phyloP scores from a whole-genome alignment of 30 jellyfish, hydroid and myxozoan species.

The Rhopilema esculentum region DNA sequence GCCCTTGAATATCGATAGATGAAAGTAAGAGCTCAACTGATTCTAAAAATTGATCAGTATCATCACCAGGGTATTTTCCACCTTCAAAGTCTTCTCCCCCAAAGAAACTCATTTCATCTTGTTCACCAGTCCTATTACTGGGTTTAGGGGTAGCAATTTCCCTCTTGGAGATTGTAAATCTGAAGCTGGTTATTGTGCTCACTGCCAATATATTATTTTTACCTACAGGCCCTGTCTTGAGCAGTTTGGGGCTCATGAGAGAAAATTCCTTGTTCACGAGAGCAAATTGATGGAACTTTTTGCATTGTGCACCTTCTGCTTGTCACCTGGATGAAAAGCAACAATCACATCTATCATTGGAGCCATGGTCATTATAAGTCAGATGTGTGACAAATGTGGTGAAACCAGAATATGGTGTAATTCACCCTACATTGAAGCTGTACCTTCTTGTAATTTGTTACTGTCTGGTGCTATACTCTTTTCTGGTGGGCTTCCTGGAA shows the following conservation, averaged over 20 bases:
- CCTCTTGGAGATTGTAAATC: too few relatives aligned
- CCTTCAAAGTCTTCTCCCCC: too few relatives aligned
- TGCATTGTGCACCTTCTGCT: constrained; percentile 12
- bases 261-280: constrained; percentile 8
- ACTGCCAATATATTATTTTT: not conserved
- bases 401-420: constrained; percentile 11
- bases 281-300: not conserved
- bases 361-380: constrained; percentile 1
- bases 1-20: too few relatives aligned
- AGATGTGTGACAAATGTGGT: not conserved
- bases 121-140: too few relatives aligned
- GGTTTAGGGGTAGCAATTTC: too few relatives aligned
- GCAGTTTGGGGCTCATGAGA: constrained; percentile 12
- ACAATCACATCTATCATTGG: constrained; percentile 1
- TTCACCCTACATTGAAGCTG: constrained; percentile 24
- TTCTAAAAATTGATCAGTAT: too few relatives aligned
- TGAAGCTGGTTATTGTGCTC: not conserved
- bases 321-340: not conserved
- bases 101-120: too few relatives aligned
- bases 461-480: constrained; percentile 28
- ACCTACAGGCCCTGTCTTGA: not conserved
- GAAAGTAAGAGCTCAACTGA: too few relatives aligned
- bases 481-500: constrained; percentile 36
- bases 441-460: constrained; percentile 25
- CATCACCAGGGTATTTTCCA: too few relatives aligned